A percentile compares a stretch with the other conserved stretches of the same genome.
These are phyloP conservation scores for Cremastinae sp. DNA, from an alignment of 2,888 invertebrate genomes.

Conservation along the genomic window DNA sequence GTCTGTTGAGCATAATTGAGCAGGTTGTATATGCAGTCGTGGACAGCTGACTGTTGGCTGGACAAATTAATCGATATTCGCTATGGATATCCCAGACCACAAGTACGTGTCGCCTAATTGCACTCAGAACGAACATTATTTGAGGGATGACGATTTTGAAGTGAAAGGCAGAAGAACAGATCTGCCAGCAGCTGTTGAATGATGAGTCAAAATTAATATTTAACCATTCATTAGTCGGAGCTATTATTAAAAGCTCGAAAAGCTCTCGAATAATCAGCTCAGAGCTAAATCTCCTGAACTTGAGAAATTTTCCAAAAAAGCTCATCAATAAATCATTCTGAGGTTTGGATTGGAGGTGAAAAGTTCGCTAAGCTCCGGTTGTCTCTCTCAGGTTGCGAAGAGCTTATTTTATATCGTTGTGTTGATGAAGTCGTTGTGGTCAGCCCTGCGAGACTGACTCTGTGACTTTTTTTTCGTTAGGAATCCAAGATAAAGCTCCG, in stretches of 20 bases:
- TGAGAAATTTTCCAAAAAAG: background rate
- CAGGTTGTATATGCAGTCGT: conserved; percentile 27
- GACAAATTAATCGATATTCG: conserved; percentile 38
- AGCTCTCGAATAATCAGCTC: too few relatives aligned
- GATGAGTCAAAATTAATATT: too few relatives aligned
- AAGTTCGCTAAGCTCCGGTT: conserved; percentile 26
- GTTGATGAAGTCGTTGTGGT: conserved; percentile 40
- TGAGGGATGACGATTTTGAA: background rate
- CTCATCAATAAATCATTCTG: background rate
- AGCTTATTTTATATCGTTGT: conserved; percentile 39
- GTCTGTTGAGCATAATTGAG: conserved; percentile 44
- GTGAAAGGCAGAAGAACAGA: background rate
- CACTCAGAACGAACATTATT: background rate
- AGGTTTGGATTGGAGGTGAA: conserved; percentile 2
- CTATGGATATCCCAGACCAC: conserved; percentile 7
- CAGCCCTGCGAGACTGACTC: conserved; percentile 14
- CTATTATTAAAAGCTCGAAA: too few relatives aligned
- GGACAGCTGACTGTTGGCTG: background rate
- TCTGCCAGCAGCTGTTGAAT: too few relatives aligned
- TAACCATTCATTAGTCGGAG: too few relatives aligned
- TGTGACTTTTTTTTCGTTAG: background rate
- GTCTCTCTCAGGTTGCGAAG: conserved; percentile 17
- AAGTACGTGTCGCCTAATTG: conserved; percentile 27
- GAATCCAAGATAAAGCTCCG: conserved; percentile 28
- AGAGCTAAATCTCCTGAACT: too few relatives aligned